Percentiles rank a stretch among this genome's conserved stretches.
Conservation (phyloP, 2,113 vertebrate species). For the Conger conger region DNA sequence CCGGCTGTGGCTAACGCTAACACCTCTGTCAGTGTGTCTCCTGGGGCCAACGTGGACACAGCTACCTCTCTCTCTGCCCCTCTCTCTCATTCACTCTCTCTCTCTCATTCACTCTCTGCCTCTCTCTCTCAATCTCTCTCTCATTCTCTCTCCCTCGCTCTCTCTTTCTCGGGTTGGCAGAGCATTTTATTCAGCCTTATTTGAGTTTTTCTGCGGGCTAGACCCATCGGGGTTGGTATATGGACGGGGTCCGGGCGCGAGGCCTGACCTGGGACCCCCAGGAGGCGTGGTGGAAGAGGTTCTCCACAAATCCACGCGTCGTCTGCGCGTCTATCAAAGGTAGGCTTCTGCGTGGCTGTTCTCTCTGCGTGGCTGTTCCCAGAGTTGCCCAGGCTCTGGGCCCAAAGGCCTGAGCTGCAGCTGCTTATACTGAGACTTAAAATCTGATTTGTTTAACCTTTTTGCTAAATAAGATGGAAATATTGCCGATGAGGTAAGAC, state of each 20-base stretch:
- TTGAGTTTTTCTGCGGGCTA: not conserved
- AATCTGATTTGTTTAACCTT: too few species aligned
- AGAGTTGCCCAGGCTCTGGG: too few species aligned
- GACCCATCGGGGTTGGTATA: not conserved
- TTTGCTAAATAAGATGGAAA: too few species aligned
- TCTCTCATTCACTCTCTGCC: too few species aligned
- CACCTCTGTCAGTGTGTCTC: slow-evolving; percentile 19
- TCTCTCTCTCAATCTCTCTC: too few species aligned
- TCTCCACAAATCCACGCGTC: slow-evolving; percentile 2
- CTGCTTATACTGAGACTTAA: too few species aligned
- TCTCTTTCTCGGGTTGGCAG: too few species aligned
- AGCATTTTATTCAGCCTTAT: too few species aligned
- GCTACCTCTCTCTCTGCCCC: not conserved
- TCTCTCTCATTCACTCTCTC: not conserved
- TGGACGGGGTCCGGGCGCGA: not conserved
- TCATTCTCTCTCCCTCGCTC: too few species aligned
- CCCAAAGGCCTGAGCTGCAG: too few species aligned
- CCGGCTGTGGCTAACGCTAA: slow-evolving; percentile 30
- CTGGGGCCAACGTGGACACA: slow-evolving; percentile 11
- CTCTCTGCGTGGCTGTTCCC: too few species aligned
- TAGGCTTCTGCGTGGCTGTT: slow-evolving; percentile 39
- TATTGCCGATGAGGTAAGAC: too few species aligned
- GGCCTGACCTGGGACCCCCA: not conserved
- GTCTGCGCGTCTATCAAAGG: slow-evolving; percentile 50
- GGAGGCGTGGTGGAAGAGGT: not conserved